Percentiles rank a stretch among this genome's conserved stretches.
Conservation (phyloP, 2,888 invertebrate species). For the Pimpla rufipes region DNA sequence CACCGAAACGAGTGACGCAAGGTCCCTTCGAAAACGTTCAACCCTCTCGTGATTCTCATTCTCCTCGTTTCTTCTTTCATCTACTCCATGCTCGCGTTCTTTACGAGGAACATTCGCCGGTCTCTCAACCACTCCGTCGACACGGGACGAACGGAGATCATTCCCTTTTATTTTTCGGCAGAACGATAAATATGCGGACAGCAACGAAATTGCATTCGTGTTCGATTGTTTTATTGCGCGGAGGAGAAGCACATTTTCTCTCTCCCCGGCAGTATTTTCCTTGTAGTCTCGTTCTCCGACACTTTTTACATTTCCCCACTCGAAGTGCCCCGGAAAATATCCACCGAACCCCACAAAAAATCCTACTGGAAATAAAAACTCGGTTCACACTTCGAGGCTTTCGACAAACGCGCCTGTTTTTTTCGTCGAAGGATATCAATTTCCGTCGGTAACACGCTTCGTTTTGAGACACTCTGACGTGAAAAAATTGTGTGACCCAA, state of each 20-base stretch:
- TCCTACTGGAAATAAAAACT: background rate
- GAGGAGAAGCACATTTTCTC: background rate
- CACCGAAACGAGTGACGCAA: constrained; percentile 32
- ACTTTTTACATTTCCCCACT: background rate
- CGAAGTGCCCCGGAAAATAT: background rate
- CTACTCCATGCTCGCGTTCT: constrained; percentile 4
- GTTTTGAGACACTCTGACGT: background rate
- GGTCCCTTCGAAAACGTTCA: constrained; percentile 22
- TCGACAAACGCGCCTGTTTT: too few species aligned
- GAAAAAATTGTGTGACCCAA: background rate
- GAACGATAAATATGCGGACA: constrained; percentile 20
- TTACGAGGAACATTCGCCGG: constrained; percentile 25
- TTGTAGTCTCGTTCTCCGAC: background rate
- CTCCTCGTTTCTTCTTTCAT: background rate
- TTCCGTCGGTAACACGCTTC: too few species aligned
- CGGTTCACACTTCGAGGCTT: background rate
- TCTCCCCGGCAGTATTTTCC: background rate
- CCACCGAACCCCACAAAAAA: background rate
- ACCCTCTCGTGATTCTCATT: constrained; percentile 30
- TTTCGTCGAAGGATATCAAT: too few species aligned
- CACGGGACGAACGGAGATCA: background rate
- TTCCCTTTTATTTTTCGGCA: background rate
- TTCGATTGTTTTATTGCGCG: background rate
- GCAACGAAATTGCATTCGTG: constrained; percentile 16
- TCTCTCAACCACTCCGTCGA: constrained; percentile 15